phyloP scores from a whole-genome alignment of 2,113 vertebrate species.

The Sporophila hypoxantha region DNA sequence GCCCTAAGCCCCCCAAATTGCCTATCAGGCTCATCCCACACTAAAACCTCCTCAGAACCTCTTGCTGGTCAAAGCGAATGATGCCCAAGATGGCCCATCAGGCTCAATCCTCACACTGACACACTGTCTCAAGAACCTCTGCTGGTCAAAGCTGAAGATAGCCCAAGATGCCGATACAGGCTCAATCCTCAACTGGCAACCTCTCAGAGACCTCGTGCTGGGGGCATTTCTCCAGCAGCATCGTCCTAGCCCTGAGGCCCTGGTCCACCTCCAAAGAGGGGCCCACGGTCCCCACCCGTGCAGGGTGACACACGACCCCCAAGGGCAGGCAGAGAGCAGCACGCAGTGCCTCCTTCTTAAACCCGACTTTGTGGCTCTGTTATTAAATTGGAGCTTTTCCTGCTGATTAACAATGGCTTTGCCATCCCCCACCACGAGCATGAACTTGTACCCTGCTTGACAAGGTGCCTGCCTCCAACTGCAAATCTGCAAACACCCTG shows the following conservation, averaged over 20 bases:
- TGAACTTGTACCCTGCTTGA: neutral
- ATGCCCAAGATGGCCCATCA: accelerated
- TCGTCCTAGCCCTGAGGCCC: neutral
- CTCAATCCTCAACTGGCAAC: neutral
- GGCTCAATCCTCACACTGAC: neutral
- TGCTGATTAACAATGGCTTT: neutral
- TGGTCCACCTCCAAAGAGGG: neutral
- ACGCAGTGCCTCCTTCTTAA: accelerated
- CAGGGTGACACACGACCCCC: neutral
- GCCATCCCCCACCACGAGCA: neutral
- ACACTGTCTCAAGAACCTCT: too few species aligned
- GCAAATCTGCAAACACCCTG: neutral
- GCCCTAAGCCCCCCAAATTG: too few species aligned
- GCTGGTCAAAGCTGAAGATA: too few species aligned
- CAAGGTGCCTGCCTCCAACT: neutral
- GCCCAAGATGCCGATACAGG: accelerated
- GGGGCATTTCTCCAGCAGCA: neutral
- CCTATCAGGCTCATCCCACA: too few species aligned
- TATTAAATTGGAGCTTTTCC: neutral
- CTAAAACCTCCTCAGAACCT: too few species aligned
- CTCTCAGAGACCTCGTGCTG: neutral
- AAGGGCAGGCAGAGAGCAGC: neutral
- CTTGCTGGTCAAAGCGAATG: too few species aligned
- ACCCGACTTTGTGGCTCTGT: neutral
- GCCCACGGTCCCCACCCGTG: neutral